These are phyloP conservation scores for Cassiopea xamachana DNA, from an alignment of 30 jellyfish, hydroid and myxozoan species.

Conservation along the genomic window DNA sequence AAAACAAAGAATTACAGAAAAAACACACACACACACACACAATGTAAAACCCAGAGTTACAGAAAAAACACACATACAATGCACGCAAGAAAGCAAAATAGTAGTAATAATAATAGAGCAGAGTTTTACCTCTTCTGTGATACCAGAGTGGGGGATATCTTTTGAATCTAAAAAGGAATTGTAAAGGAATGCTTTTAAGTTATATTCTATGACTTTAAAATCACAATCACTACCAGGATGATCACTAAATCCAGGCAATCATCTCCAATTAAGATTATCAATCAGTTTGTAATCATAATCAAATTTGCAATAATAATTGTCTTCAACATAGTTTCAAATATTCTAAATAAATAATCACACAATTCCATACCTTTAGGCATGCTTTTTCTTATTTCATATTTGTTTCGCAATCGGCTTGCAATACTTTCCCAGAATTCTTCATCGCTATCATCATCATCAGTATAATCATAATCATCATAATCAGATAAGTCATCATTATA, in stretches of 20 bases:
- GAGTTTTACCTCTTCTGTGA: slow-evolving; percentile 60
- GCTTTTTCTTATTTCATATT: slow-evolving; percentile 89
- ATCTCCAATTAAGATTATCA: too few species aligned
- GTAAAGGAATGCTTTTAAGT: background rate
- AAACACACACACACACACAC: too few species aligned
- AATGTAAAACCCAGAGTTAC: too few species aligned
- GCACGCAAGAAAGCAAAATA: too few species aligned
- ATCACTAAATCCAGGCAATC: too few species aligned
- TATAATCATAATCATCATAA: slow-evolving; percentile 89
- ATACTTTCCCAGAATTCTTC: slow-evolving; percentile 90
- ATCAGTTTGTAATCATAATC: too few species aligned
- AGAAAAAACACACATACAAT: too few species aligned
- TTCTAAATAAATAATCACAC: background rate
- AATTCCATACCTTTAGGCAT: slow-evolving; percentile 77
- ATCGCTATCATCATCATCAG: slow-evolving; percentile 94
- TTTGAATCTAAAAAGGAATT: slow-evolving; percentile 24
- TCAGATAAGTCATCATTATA: slow-evolving; percentile 86
- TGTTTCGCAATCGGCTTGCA: slow-evolving; percentile 86
- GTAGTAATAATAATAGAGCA: background rate
- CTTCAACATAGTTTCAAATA: too few species aligned
- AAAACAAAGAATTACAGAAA: too few species aligned
- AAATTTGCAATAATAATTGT: too few species aligned
- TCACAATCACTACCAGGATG: background rate
- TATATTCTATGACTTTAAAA: background rate
- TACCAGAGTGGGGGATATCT: slow-evolving; percentile 59